These are phyloP conservation scores for Charina bottae DNA, from an alignment of 2,113 vertebrate species.

Conservation along the genomic window DNA sequence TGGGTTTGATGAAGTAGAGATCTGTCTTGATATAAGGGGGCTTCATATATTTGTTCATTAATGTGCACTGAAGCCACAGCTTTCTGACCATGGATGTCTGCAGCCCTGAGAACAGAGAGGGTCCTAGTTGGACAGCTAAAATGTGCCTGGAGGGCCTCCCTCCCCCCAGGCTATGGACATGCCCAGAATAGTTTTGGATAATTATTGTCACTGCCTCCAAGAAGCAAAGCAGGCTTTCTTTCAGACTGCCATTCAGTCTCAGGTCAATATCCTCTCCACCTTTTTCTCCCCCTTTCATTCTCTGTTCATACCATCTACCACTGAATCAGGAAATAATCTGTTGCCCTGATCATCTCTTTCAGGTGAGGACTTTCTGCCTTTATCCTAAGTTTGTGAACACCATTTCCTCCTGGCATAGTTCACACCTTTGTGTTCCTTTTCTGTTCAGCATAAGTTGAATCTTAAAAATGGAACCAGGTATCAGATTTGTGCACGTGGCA, in stretches of 20 bases:
- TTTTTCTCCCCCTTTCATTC: background rate
- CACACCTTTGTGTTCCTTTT: background rate
- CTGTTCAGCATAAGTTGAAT: background rate
- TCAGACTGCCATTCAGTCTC: background rate
- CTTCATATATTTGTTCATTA: background rate
- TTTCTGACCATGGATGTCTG: too few relatives aligned
- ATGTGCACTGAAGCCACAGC: background rate
- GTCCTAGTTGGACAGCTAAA: background rate
- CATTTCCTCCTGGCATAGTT: background rate
- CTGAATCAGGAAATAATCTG: background rate
- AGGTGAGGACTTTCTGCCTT: background rate
- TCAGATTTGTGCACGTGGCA: background rate
- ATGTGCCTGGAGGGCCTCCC: background rate
- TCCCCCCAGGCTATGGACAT: background rate
- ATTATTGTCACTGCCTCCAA: background rate
- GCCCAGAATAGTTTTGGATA: background rate
- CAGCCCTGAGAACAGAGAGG: background rate
- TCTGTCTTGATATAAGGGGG: background rate
- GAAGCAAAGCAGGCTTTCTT: background rate
- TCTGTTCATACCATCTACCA: background rate
- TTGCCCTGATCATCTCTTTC: background rate
- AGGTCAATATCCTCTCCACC: background rate
- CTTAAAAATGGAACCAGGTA: background rate
- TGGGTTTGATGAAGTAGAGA: background rate
- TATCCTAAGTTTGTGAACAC: background rate